Evolutionary conservation across 2,888 invertebrate species (phyloP), one percentile per base, ranked within the genome.

Genomic region (Oligia fasciuncula): DNA sequence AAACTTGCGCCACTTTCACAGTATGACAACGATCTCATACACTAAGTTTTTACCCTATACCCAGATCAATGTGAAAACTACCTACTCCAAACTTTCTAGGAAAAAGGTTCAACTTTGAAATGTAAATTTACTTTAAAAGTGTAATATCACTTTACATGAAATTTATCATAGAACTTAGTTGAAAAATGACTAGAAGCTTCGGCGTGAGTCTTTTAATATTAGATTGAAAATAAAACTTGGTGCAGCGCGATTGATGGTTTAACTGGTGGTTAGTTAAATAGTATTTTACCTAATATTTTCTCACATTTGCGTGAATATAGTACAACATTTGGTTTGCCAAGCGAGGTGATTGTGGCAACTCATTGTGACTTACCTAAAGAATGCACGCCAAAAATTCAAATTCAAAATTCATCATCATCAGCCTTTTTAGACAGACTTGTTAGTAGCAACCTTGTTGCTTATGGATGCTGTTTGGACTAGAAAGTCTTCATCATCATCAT

Each of bases 131-230:
- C 85, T 89, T 81, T 68, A 78, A 85, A 89, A 89, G 85, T 88
- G 88, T 88, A 84, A 87, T 87, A 84, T 90, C 88, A 87, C 84
- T 90, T 89, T 84, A 87, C 88, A 87, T 88, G 90, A 86, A 91
- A 91, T 87, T 90, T 89, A 89, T 87, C 85, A 83, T 77, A 72
- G 71, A 87, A 88, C 81, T 89, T 86, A 68, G 66, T 81, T 90
- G 91, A 91, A 90, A 91, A 91, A 91, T 90, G 90, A 88, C 84
- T 84, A n/a, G 69, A 78, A 86, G 70, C 83, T 84, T 49, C 76
- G 14, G 5, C 63, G 43, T 2, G 19, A 80, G 85, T 81, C 79
- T 90, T 90, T 88, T 88, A 88, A 90, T 91, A 89, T 87, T 85
- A 87, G 80, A 86, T 87, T 23, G 65, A 23, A 90, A 87, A 80